phyloP scores from a whole-genome alignment of 2,113 vertebrate genomes.

The Trichechus manatus region DNA sequence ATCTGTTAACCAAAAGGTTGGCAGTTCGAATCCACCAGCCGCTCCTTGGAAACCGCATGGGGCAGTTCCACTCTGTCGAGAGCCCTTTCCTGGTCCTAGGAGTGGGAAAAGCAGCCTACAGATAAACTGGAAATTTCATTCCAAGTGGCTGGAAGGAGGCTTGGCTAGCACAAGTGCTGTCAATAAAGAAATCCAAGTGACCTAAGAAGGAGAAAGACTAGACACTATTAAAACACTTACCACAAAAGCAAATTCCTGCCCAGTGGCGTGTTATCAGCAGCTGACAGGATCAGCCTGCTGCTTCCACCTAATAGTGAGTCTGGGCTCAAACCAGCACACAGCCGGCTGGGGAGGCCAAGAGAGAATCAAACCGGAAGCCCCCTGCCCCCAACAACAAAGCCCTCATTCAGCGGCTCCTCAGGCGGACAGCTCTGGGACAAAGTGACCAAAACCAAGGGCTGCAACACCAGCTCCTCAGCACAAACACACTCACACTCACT shows the following conservation, averaged over 20 bases:
- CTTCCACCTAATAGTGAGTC: neutral
- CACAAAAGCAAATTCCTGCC: slow-evolving; percentile 59
- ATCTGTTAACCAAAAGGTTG: no score
- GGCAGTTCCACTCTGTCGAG: no score
- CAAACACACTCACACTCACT: neutral
- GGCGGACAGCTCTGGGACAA: neutral
- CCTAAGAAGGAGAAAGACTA: neutral
- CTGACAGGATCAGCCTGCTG: slow-evolving; percentile 52
- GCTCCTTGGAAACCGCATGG: no score
- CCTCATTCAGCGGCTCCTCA: slow-evolving; percentile 38
- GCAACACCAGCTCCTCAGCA: neutral
- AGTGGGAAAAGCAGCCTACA: neutral
- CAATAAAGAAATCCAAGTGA: neutral
- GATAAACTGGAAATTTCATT: neutral
- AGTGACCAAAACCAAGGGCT: neutral
- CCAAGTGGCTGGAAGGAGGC: neutral
- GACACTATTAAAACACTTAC: slow-evolving; percentile 29
- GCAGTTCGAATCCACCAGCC: no score
- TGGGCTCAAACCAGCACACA: slow-evolving; percentile 16
- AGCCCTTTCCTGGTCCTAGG: neutral
- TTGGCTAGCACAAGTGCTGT: neutral
- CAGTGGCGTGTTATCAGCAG: neutral
- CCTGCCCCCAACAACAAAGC: neutral
- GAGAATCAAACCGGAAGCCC: slow-evolving; percentile 19
- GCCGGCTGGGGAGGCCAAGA: neutral